A percentile compares a stretch with the other conserved stretches of the same genome.
These are phyloP conservation scores for Amiota communis DNA, from an alignment of 2,888 invertebrate genomes.

Conservation along the genomic window DNA sequence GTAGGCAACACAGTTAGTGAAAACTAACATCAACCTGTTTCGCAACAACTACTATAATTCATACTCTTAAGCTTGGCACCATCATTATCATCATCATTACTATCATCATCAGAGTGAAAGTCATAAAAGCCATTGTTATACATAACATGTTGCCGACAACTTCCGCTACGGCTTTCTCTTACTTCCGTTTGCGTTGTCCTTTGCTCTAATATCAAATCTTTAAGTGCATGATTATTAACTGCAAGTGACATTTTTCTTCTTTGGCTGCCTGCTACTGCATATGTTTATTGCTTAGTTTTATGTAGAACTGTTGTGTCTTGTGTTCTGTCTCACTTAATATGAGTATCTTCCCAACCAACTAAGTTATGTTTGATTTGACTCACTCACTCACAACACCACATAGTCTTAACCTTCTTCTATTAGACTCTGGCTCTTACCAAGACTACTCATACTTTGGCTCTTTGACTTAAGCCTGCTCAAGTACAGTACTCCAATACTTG, in stretches of 20 bases:
- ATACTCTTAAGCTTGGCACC: background rate
- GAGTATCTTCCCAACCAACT: background rate
- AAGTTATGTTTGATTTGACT: slow-evolving; percentile 41
- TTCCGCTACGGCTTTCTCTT: background rate
- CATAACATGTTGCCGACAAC: slow-evolving; percentile 46
- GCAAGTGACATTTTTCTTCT: slow-evolving; percentile 47
- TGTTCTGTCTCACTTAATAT: background rate
- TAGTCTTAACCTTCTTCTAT: background rate
- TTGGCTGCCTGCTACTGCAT: background rate
- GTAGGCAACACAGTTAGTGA: slow-evolving; percentile 6
- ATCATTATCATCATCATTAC: background rate
- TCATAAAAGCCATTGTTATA: background rate
- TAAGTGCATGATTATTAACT: slow-evolving; percentile 64
- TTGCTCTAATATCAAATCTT: slow-evolving; percentile 21
- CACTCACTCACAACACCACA: too few relatives aligned
- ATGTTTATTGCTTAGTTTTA: slow-evolving; percentile 6
- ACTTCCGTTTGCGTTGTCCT: background rate
- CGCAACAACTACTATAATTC: slow-evolving; percentile 26
- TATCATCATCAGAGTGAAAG: background rate
- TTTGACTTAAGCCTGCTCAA: background rate
- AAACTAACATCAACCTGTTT: slow-evolving; percentile 54
- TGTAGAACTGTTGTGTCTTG: slow-evolving; percentile 26
- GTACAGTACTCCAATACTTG: background rate
- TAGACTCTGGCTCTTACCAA: slow-evolving; percentile 2
- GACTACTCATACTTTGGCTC: slow-evolving; percentile 2